phyloP scores from a whole-genome alignment of 35 echinoderm and acorn worm species.

The Apostichopus californicus region DNA sequence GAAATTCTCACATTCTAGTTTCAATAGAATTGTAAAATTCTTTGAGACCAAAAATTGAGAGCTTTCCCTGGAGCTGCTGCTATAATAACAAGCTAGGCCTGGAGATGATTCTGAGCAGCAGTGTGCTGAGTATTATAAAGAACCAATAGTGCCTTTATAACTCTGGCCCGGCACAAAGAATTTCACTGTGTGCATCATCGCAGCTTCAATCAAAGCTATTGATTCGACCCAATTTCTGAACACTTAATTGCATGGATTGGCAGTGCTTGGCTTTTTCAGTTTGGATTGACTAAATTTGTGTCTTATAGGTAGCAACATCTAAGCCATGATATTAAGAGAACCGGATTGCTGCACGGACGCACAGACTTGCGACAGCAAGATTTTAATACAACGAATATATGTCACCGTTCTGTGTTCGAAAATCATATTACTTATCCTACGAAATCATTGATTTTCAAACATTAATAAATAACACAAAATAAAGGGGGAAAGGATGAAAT shows the following conservation, averaged over 20 bases:
- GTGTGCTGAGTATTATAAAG: not conserved
- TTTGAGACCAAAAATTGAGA: not conserved
- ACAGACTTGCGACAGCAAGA: not conserved
- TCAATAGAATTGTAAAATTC: slow-evolving; percentile 5
- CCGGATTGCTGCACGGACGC: not conserved
- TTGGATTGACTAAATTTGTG: slow-evolving; percentile 20
- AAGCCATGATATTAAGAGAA: not conserved
- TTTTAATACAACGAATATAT: no score
- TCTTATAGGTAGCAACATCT: not conserved
- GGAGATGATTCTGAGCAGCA: not conserved
- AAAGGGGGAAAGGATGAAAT: no score
- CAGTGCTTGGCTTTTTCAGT: slow-evolving; percentile 33
- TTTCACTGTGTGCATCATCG: not conserved
- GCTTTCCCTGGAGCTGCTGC: slow-evolving; percentile 2
- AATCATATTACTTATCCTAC: no score
- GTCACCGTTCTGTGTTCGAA: no score
- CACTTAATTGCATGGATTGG: slow-evolving; percentile 51
- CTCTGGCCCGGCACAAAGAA: not conserved
- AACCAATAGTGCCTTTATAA: not conserved
- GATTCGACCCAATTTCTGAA: slow-evolving; percentile 49
- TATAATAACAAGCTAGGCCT: slow-evolving; percentile 2
- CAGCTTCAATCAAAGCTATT: slow-evolving; percentile 19
- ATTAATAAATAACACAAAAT: no score
- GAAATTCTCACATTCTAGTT: not conserved
- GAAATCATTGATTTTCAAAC: no score